A percentile compares a stretch with the other conserved stretches of the same genome.
Conservation (phyloP, 2,888 invertebrate species). For the Hirtodrosophila histrioides region DNA sequence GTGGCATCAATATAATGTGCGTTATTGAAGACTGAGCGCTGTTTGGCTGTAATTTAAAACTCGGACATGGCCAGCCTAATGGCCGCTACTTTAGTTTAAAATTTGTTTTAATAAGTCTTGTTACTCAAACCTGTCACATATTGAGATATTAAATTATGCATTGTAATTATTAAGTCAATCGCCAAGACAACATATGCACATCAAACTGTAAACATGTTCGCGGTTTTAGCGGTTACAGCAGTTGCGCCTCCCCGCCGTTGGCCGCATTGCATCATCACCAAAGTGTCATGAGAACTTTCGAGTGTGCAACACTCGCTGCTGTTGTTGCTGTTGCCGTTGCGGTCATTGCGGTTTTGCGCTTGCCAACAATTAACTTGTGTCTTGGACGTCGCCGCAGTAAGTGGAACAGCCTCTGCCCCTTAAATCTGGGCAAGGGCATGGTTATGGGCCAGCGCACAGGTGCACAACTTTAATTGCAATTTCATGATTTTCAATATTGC, state of each 20-base stretch:
- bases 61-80: slow-evolving; percentile 28
- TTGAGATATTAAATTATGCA: slow-evolving; percentile 69
- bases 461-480: slow-evolving; percentile 71
- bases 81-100: slow-evolving; percentile 23
- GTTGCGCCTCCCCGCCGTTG: slow-evolving; percentile 9
- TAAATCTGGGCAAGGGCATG: slow-evolving; percentile 1
- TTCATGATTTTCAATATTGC: slow-evolving; percentile 70
- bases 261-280: slow-evolving; percentile 46
- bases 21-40: slow-evolving; percentile 87
- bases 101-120: slow-evolving; percentile 18
- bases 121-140: slow-evolving; percentile 13
- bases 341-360: slow-evolving; percentile 65
- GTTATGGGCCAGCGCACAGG: slow-evolving; percentile 45
- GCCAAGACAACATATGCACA: slow-evolving; percentile 37
- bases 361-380: slow-evolving; percentile 72
- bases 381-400: slow-evolving; percentile 43
- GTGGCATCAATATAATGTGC: slow-evolving; percentile 94
- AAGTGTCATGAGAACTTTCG: slow-evolving; percentile 60
- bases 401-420: slow-evolving; percentile 16
- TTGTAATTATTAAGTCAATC: slow-evolving; percentile 68
- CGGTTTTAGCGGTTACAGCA: slow-evolving; percentile 60
- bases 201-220: slow-evolving; percentile 47
- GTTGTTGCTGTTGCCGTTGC: slow-evolving; percentile 30
- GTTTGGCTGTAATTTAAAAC: slow-evolving; percentile 1
- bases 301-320: slow-evolving; percentile 25